Conservation (phyloP, 2,797 vertebrate species). For the Distichodus sexfasciatus region DNA sequence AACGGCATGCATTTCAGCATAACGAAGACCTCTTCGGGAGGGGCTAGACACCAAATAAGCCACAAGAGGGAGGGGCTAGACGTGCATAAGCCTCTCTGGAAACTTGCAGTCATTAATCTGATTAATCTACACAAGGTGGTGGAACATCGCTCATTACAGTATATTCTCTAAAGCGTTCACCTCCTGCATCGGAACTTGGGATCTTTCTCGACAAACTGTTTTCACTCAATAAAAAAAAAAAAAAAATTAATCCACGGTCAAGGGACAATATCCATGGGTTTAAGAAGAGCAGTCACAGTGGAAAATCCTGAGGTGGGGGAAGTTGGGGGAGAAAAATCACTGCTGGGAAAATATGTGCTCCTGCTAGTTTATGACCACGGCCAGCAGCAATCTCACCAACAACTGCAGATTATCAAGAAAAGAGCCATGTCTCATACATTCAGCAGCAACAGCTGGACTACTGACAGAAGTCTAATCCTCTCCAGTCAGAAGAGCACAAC, state of each 20-base stretch:
- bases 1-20: slow-evolving; percentile 30
- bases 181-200: slow-evolving; percentile 3
- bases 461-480: slow-evolving; percentile 1
- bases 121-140: slow-evolving; percentile 66
- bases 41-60: too few species aligned
- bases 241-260: too few species aligned
- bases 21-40: too few species aligned
- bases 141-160: slow-evolving; percentile 27
- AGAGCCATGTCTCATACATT: neutral
- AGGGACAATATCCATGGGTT: neutral
- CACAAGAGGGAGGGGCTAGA: slow-evolving; percentile 53
- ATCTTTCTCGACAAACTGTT: neutral
- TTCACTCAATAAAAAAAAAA: neutral
- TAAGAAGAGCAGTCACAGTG: neutral
- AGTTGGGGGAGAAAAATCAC: too few species aligned
- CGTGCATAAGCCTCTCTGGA: slow-evolving; percentile 67
- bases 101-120: slow-evolving; percentile 71
- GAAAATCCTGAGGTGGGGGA: neutral
- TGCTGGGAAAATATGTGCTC: too few species aligned
- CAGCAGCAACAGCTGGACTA: slow-evolving; percentile 13
- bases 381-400: neutral
- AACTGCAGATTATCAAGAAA: neutral
- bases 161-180: slow-evolving; percentile 10
- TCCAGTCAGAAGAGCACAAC: neutral
- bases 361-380: neutral